phyloP scores from a whole-genome alignment of 2,797 vertebrate species.

The Parauchenoglanis ngamensis region DNA sequence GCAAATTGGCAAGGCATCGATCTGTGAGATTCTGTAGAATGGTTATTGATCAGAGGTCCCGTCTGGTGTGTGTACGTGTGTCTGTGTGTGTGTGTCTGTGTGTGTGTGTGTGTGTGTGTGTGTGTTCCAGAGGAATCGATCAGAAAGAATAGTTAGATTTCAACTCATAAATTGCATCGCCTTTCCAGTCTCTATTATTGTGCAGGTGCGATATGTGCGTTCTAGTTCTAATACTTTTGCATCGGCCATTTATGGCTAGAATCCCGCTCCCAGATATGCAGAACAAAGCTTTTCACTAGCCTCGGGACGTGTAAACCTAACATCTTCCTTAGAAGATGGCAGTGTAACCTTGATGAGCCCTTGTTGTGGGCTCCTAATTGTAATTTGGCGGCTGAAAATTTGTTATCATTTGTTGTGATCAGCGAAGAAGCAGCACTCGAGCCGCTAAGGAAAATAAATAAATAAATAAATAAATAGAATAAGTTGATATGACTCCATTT shows the following conservation, averaged over 20 bases:
- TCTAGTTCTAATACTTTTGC: neutral
- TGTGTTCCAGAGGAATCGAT: constrained; percentile 14
- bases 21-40: constrained; percentile 40
- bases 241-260: neutral
- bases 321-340: neutral
- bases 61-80: constrained; percentile 16
- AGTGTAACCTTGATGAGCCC: neutral
- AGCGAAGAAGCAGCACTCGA: neutral
- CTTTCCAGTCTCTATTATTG: neutral
- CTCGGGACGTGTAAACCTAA: neutral
- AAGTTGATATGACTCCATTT: neutral
- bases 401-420: neutral
- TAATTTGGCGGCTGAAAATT: neutral
- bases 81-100: neutral
- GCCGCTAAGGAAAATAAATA: neutral
- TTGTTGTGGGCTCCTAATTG: neutral
- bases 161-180: neutral
- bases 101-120: neutral
- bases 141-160: constrained; percentile 12
- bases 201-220: too few species aligned
- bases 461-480: neutral
- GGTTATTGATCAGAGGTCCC: constrained; percentile 32
- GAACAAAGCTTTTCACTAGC: neutral
- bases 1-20: constrained; percentile 46
- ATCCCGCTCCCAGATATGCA: neutral